Percentiles rank a stretch among this genome's conserved stretches.
These are phyloP conservation scores for Phanerotoma sp. DNA, from an alignment of 2,888 invertebrate species.

Conservation along the genomic window DNA sequence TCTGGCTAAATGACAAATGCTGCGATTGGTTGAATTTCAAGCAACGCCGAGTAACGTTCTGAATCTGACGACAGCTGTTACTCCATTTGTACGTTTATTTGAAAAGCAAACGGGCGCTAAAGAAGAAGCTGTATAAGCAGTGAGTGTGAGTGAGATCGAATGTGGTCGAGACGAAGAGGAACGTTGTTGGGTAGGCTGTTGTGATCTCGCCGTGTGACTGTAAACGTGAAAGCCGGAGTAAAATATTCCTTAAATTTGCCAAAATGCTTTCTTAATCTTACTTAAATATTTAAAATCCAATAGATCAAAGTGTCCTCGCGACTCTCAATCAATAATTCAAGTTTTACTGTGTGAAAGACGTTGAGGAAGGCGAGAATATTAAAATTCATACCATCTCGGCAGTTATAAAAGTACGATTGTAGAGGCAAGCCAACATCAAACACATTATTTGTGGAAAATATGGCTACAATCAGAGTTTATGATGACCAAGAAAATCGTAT, in stretches of 20 bases:
- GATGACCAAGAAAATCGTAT: conserved; percentile 76
- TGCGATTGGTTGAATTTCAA: too few species aligned
- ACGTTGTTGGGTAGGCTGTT: conserved; percentile 7
- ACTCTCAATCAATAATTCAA: neutral
- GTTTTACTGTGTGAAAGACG: neutral
- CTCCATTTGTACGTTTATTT: conserved; percentile 13
- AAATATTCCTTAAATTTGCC: neutral
- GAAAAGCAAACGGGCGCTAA: neutral
- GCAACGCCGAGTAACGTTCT: too few species aligned
- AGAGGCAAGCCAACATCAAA: neutral
- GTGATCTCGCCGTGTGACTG: neutral
- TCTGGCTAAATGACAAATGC: too few species aligned
- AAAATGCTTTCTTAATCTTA: too few species aligned
- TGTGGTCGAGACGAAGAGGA: neutral
- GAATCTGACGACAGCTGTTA: conserved; percentile 14
- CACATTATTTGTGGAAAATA: conserved; percentile 46
- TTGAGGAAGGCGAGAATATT: too few species aligned
- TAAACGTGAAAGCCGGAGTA: conserved; percentile 6
- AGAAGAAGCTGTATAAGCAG: neutral
- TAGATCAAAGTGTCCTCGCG: conserved; percentile 1
- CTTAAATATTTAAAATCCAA: neutral
- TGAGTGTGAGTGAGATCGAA: neutral
- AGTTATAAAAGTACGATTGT: too few species aligned
- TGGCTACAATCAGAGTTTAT: conserved; percentile 76
- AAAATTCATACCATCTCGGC: too few species aligned